Percentiles rank a stretch among this genome's conserved stretches.
phyloP scores from a whole-genome alignment of 2,113 vertebrate species.

The Ictalurus punctatus region DNA sequence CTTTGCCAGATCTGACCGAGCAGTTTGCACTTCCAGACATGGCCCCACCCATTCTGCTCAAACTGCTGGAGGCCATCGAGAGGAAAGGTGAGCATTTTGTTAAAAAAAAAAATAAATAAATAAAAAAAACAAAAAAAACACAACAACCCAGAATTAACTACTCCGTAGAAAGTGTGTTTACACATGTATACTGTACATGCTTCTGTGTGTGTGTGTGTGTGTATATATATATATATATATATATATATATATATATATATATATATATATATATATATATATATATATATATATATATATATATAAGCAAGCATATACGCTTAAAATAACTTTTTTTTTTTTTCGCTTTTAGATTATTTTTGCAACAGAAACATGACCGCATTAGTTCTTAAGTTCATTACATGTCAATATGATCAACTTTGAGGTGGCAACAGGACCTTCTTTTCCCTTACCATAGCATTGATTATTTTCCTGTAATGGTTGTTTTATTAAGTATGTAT shows the following conservation, averaged over 20 bases:
- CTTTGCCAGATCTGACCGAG: conserved; percentile 84
- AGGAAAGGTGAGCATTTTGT: conserved; percentile 81
- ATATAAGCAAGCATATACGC: no score
- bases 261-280: no score
- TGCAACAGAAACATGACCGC: not conserved
- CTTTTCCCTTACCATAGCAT: not conserved
- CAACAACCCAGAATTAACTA: not conserved
- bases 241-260: no score
- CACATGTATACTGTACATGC: not conserved
- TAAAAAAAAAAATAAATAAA: not conserved
- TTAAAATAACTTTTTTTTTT: not conserved
- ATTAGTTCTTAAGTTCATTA: not conserved
- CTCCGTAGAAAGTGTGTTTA: not conserved
- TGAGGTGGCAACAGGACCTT: not conserved
- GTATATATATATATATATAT: no score
- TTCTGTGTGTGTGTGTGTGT: not conserved
- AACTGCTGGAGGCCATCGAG: conserved; percentile 88
- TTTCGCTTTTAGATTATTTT: not conserved
- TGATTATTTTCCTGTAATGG: not conserved
- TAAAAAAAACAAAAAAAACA: not conserved
- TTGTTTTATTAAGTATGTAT: not conserved
- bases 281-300: no score
- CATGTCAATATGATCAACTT: not conserved
- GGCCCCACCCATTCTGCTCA: conserved; percentile 81
- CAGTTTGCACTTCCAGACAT: conserved; percentile 87